Conservation (phyloP, 2,888 invertebrate species). For the Aricia artaxerxes region DNA sequence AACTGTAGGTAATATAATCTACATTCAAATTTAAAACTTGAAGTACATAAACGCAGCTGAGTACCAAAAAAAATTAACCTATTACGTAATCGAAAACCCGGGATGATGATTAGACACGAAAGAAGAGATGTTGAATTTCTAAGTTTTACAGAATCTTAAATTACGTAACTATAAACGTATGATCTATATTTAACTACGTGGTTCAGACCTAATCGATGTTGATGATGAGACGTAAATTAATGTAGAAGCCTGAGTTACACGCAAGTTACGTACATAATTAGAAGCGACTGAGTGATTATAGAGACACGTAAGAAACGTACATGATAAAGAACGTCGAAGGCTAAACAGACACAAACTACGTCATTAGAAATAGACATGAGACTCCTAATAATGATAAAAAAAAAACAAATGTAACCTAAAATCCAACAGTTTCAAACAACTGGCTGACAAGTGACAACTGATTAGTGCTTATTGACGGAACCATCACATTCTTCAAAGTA, state of each 20-base stretch:
- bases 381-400: not conserved
- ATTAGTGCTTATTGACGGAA: not conserved
- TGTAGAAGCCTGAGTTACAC: not conserved
- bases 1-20: not conserved
- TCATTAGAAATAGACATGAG: not conserved
- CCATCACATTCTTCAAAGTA: too few species aligned
- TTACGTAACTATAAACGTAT: not conserved
- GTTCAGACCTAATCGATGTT: not conserved
- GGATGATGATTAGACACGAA: not conserved
- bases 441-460: not conserved
- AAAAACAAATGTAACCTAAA: not conserved
- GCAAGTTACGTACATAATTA: not conserved
- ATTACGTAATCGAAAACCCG: not conserved
- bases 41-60: not conserved
- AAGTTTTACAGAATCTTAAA: not conserved
- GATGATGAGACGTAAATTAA: not conserved
- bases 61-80: not conserved
- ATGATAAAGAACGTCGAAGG: not conserved
- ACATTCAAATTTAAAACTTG: not conserved
- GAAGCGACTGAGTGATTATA: not conserved
- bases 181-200: too few species aligned
- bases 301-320: not conserved
- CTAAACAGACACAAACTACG: not conserved
- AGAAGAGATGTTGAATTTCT: not conserved
- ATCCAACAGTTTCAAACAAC: not conserved